A percentile compares a stretch with the other conserved stretches of the same genome.
Conservation (phyloP, 2,888 invertebrate species). For the Stegana nigrithorax region DNA sequence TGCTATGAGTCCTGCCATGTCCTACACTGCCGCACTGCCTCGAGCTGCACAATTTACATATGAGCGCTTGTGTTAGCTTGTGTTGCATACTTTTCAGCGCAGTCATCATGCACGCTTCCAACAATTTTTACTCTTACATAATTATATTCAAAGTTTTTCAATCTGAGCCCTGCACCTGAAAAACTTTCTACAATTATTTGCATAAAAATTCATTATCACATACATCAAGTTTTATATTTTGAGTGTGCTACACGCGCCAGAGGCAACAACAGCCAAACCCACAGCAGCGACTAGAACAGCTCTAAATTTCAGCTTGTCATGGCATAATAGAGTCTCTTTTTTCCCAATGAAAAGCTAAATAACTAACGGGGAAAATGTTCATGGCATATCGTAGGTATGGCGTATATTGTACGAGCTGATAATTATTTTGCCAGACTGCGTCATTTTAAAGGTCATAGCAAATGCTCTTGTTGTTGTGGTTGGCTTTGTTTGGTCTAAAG, state of each 20-base stretch:
- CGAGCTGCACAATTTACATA: neutral
- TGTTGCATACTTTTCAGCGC: neutral
- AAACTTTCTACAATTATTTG: slow-evolving; percentile 5
- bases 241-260: neutral
- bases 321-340: neutral
- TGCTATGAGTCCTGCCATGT: neutral
- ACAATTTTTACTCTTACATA: neutral
- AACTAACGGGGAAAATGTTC: too few relatives aligned
- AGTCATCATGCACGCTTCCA: neutral
- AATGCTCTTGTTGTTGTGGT: neutral
- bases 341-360: too few relatives aligned
- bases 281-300: neutral
- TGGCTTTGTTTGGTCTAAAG: neutral
- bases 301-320: neutral
- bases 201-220: neutral
- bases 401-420: too few relatives aligned
- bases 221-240: neutral
- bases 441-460: neutral
- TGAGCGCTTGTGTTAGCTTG: neutral
- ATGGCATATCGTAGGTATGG: too few relatives aligned
- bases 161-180: slow-evolving; percentile 5
- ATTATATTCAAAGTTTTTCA: slow-evolving; percentile 17
- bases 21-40: neutral
- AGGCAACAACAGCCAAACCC: neutral
- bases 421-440: slow-evolving; percentile 3